Evolutionary conservation across 2,113 vertebrate species (phyloP).

Genomic region (Oxygymnocypris stewartii): DNA sequence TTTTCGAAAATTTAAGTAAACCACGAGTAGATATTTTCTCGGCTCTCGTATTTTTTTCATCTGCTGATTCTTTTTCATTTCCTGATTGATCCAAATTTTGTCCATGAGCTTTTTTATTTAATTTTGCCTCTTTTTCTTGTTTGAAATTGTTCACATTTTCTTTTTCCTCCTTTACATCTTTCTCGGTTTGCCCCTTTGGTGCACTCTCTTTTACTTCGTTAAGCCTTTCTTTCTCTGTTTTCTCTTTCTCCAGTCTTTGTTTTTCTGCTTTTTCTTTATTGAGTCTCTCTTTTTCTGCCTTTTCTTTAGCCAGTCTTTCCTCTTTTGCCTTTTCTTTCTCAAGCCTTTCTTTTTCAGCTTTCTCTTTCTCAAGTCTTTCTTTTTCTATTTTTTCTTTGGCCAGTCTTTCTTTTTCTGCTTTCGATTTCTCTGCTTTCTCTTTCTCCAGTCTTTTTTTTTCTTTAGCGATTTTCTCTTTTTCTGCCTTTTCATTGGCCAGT

Average conservation of each 20-base stretch:
- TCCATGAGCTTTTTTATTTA: slow-evolving; percentile 14
- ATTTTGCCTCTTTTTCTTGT: slow-evolving; percentile 16
- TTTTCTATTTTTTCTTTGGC: too few relatives aligned
- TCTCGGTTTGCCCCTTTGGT: neutral
- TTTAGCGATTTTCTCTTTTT: too few relatives aligned
- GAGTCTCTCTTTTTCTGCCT: too few relatives aligned
- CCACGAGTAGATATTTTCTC: slow-evolving; percentile 39
- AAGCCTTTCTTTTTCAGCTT: too few relatives aligned
- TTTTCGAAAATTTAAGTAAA: slow-evolving; percentile 52
- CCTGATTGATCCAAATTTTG: slow-evolving; percentile 9
- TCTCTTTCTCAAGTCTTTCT: too few relatives aligned
- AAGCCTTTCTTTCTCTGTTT: neutral
- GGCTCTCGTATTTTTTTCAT: slow-evolving; percentile 19
- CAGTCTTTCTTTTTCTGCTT: too few relatives aligned
- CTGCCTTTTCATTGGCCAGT: too few relatives aligned
- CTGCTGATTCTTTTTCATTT: neutral
- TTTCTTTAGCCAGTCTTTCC: too few relatives aligned
- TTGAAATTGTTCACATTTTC: neutral
- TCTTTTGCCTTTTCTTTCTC: too few relatives aligned
- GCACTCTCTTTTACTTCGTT: slow-evolving; percentile 2
- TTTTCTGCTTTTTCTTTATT: too few relatives aligned
- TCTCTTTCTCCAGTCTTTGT: neutral
- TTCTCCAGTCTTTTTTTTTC: too few relatives aligned
- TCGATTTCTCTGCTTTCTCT: too few relatives aligned
- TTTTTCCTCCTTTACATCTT: neutral